Base-by-base conservation (phyloP, 2,113 vertebrate species). In the Sterna hirundo region DNA sequence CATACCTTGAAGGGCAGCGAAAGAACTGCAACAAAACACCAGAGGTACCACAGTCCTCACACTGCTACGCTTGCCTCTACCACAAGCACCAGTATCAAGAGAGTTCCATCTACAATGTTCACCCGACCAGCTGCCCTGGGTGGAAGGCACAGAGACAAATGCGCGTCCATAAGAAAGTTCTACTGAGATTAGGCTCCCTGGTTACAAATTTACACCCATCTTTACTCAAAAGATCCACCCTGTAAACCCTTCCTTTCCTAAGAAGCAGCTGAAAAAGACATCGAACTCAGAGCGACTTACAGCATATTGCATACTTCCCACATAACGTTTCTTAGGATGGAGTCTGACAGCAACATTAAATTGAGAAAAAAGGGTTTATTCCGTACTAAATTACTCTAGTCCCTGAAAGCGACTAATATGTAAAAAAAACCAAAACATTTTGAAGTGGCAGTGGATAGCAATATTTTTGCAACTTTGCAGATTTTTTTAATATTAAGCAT, bases 181-280 rank as follows among this genome's bases (percentile, higher is more conserved):
- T 11, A 40, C 40, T 23, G 29, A 66, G 13, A 60, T 61, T 5
- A 70, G 6, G 27, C 13, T 15, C 9, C 18, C 6, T 57, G 30
- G 30, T 81, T 74, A 81, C 46, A 42, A 62, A 60, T 62, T 58
- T 36, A 38, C 4, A 36, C 29, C 30, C 19, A 60, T 16, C 55
- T 89, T 58, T 42, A n/a, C 42, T 34, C 36, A 74, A 18, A 60
- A 65, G 2, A 84, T 62, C 38, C 55, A 91, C 38, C 47, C 77
- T 19, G 13, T 6, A 7, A 86, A 71, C 38, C 71, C n/a, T 40
- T 66, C 34, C 74, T 64, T 88, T 64, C 34, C 52, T 26, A 55
- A 80, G 27, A 26, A 65, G 40, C 70, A 93, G 51, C 60, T 90
- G 69, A 62, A 78, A 90, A 81, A 92, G 68, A 57, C 46, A 86